Evolutionary conservation across 1,140 invertebrate species (phyloP), one percentile per base, ranked within the genome.

Genomic region (Eriosoma lanigerum): DNA sequence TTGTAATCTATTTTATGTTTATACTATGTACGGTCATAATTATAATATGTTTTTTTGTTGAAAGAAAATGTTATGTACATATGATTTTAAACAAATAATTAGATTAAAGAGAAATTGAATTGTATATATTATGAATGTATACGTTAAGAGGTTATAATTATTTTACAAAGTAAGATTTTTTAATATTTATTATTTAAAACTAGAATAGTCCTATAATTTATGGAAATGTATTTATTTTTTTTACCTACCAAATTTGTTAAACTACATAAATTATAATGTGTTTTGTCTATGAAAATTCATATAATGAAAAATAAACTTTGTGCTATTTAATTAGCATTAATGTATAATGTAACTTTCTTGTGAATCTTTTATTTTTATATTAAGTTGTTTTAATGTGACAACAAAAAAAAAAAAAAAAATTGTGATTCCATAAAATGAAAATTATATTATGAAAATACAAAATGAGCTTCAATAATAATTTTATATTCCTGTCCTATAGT

Each of bases 141-240:
- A 76, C 72, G 72, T 58, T 76, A 76, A 76, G 72, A 76, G 29
- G 72, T 76, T 76, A 76, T 76, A 76, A 76, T 46, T 76, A 58
- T 76, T 76, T 76, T 76, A 76, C n/a, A 58, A 56, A 56, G 21
- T 76, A 76, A 76, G 72, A 56, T 58, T 76, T 76, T 76, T 76
- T 76, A 76, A 56, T 76, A 76, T 58, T 76, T 76, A 75, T 54
- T 75, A 76, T 76, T 76, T 76, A 21, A 56, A 54, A 76, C 19
- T 72, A 72, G 72, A 58, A 76, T 76, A 76, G 72, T 19, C 52
- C 72, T 58, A 76, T 8, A 3, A 76, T 44, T 17, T 56, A 44
- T 21, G 56, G 19, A 78, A 46, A 62, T 78, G 44, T 62, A 78
- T 78, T 78, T 78, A 78, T 78, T 78, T 78, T 76, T 78, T 78